phyloP scores from a whole-genome alignment of 2,888 invertebrate genomes.

The Lamproptera curius region DNA sequence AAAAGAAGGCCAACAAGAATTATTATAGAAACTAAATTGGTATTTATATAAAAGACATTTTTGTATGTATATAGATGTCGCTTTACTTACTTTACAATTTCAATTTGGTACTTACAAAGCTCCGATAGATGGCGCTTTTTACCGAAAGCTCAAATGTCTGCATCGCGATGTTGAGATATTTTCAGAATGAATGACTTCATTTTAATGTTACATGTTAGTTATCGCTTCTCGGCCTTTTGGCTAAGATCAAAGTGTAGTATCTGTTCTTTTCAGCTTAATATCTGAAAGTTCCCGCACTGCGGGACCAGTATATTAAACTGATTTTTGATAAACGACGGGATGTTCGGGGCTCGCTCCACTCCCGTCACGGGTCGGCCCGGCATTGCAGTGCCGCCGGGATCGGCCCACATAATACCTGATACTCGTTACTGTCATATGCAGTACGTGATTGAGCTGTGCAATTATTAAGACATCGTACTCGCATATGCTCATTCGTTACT shows the following conservation, averaged over 20 bases:
- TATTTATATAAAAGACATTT: too few species aligned
- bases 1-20: too few species aligned
- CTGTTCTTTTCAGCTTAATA: conserved; percentile 35
- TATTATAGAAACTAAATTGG: too few species aligned
- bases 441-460: too few species aligned
- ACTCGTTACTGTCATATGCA: too few species aligned
- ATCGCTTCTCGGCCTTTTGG: neutral
- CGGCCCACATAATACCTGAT: conserved; percentile 25
- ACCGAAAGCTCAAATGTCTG: neutral
- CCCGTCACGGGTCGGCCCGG: conserved; percentile 39
- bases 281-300: conserved; percentile 39
- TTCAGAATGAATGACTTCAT: neutral
- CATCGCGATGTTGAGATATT: conserved; percentile 1
- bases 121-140: neutral
- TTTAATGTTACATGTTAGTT: too few species aligned
- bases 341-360: conserved; percentile 42
- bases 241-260: too few species aligned
- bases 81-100: too few species aligned
- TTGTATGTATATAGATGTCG: too few species aligned
- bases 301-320: conserved; percentile 39
- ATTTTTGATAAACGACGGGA: conserved; percentile 34
- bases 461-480: too few species aligned
- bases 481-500: too few species aligned
- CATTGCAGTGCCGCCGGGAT: conserved; percentile 42
- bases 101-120: too few species aligned